Conservation (phyloP, 2,797 vertebrate genomes). For the Ara ararauna region DNA sequence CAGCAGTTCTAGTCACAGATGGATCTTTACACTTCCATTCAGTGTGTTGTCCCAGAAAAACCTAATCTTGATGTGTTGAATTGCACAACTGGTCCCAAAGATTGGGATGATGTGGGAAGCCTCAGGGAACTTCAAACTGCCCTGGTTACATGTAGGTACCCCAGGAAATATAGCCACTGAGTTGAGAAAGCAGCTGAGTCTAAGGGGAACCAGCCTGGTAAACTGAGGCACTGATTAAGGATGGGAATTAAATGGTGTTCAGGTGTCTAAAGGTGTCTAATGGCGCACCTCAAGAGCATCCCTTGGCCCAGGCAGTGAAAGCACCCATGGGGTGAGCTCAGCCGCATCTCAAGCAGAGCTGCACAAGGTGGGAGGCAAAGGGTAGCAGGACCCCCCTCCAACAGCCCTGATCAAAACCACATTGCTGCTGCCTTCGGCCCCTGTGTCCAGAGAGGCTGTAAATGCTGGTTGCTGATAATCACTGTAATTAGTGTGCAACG, state of each 20-base stretch:
- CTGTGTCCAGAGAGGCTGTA: slow-evolving; percentile 52
- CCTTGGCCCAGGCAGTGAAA: background rate
- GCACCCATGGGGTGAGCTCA: fast-evolving
- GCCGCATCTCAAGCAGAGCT: background rate
- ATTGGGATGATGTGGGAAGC: background rate
- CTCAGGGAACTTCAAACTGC: no score
- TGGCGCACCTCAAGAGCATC: background rate
- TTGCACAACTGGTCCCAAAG: background rate
- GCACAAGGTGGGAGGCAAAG: background rate
- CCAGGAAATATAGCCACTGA: background rate
- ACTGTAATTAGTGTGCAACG: slow-evolving; percentile 34
- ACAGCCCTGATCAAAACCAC: slow-evolving; percentile 64
- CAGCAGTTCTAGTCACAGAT: background rate
- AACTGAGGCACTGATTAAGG: background rate
- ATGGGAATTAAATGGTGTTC: background rate
- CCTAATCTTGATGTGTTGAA: background rate
- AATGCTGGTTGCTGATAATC: slow-evolving; percentile 46
- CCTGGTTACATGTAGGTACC: no score
- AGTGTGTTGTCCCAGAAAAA: background rate
- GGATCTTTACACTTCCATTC: background rate
- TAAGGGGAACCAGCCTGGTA: background rate
- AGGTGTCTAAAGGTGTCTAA: background rate
- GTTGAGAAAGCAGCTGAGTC: background rate
- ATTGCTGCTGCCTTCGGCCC: background rate
- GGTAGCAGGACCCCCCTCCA: background rate